Evolutionary conservation across 2,113 vertebrate genomes (phyloP).

Genomic region (Sclerurus mexicanus): DNA sequence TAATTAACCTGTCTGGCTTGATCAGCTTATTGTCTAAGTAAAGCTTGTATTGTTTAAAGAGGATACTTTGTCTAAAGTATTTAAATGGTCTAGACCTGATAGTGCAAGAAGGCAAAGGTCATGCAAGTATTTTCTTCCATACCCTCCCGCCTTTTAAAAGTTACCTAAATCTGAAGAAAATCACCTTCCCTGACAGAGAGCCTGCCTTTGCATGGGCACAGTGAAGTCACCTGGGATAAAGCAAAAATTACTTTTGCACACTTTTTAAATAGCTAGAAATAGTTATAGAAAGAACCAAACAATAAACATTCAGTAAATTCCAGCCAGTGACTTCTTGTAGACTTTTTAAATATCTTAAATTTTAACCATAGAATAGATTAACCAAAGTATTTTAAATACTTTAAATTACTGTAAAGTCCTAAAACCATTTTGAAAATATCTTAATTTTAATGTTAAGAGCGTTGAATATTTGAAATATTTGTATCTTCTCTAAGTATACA

Average conservation of each 20-base stretch:
- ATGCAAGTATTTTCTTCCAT: not conserved
- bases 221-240: not conserved
- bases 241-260: not conserved
- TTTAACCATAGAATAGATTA: not conserved
- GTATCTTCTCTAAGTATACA: not conserved
- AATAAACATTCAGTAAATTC: not conserved
- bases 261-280: not conserved
- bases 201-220: not conserved
- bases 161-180: not conserved
- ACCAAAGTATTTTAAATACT: not conserved
- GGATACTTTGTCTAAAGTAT: conserved; percentile 13
- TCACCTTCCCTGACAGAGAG: not conserved
- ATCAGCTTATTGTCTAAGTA: conserved; percentile 55
- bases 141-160: not conserved
- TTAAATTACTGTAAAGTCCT: not conserved
- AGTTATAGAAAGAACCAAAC: not conserved
- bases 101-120: conserved; percentile 48
- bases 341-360: not conserved
- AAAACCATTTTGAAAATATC: not conserved
- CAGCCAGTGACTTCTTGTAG: not conserved
- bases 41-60: conserved; percentile 45
- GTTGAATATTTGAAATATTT: not conserved
- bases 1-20: conserved; percentile 7
- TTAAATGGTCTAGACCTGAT: conserved; percentile 10
- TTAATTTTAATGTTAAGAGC: not conserved